Conservation (phyloP, 1,140 invertebrate genomes). For the Apis florea region DNA sequence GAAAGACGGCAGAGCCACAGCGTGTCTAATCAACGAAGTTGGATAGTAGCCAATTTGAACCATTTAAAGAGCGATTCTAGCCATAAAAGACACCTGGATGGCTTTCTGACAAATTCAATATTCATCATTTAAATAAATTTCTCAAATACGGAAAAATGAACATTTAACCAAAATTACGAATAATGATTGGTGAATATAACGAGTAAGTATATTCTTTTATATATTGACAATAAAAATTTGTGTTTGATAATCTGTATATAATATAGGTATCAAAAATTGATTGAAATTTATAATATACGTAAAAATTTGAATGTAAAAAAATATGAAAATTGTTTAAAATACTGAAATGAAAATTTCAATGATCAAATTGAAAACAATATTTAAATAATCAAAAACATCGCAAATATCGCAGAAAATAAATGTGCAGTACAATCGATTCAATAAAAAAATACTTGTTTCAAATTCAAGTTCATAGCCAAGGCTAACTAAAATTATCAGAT, state of each 20-base stretch:
- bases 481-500: background rate
- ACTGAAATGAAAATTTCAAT: too few species aligned
- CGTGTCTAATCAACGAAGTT: conserved; percentile 67
- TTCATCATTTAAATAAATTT: conserved; percentile 46
- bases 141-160: background rate
- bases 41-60: conserved; percentile 68
- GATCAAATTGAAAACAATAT: background rate
- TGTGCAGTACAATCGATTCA: background rate
- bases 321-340: too few species aligned
- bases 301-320: too few species aligned
- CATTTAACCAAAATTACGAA: background rate
- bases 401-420: background rate
- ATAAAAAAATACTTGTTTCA: background rate
- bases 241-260: too few species aligned
- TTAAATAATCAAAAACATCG: background rate
- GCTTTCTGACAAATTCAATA: conserved; percentile 73
- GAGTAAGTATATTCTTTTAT: too few species aligned
- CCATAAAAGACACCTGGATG: conserved; percentile 74
- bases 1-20: conserved; percentile 14
- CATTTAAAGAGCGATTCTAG: conserved; percentile 64
- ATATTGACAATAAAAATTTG: too few species aligned
- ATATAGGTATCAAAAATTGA: too few species aligned
- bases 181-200: too few species aligned
- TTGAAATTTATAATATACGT: too few species aligned
- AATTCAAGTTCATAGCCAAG: background rate